Conservation (phyloP, 2,113 vertebrate genomes). For the Planiliza haematocheilus region DNA sequence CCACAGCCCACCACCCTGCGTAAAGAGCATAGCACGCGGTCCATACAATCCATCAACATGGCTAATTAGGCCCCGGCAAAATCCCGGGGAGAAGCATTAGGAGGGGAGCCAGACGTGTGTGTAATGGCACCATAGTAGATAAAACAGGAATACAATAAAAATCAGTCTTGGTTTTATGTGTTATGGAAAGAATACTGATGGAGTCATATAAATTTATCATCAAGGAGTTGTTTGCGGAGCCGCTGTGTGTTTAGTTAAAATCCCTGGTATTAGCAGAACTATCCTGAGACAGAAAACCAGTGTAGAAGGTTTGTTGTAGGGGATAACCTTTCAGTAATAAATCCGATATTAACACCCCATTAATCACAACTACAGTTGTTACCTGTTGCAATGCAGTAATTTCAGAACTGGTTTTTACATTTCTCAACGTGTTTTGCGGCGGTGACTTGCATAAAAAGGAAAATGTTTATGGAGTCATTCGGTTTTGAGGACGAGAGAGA, state of each 20-base stretch:
- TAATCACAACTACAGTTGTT: too few species aligned
- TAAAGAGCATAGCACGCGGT: slow-evolving; percentile 72
- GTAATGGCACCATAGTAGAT: slow-evolving; percentile 31
- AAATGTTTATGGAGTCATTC: too few species aligned
- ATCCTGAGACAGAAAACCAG: too few species aligned
- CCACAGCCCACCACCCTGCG: slow-evolving; percentile 60
- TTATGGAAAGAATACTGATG: slow-evolving; percentile 31
- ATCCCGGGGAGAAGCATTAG: slow-evolving; percentile 72
- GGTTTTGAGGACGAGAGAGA: too few species aligned
- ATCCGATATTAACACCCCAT: too few species aligned
- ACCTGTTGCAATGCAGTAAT: too few species aligned
- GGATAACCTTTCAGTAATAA: too few species aligned
- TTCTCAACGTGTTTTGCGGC: too few species aligned
- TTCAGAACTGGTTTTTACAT: too few species aligned
- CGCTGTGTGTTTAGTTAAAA: neutral
- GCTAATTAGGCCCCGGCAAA: slow-evolving; percentile 72
- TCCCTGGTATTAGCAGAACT: neutral
- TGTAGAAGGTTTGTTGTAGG: too few species aligned
- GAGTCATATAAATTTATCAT: slow-evolving; percentile 1
- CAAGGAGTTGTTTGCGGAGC: too few species aligned
- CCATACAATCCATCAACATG: slow-evolving; percentile 79
- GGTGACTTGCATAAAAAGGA: too few species aligned
- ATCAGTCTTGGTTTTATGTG: slow-evolving; percentile 43
- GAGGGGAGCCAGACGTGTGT: slow-evolving; percentile 44
- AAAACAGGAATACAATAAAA: slow-evolving; percentile 55